These are phyloP conservation scores for Thamnophis sirtalis DNA, from an alignment of 2,113 vertebrate genomes.

Conservation along the genomic window DNA sequence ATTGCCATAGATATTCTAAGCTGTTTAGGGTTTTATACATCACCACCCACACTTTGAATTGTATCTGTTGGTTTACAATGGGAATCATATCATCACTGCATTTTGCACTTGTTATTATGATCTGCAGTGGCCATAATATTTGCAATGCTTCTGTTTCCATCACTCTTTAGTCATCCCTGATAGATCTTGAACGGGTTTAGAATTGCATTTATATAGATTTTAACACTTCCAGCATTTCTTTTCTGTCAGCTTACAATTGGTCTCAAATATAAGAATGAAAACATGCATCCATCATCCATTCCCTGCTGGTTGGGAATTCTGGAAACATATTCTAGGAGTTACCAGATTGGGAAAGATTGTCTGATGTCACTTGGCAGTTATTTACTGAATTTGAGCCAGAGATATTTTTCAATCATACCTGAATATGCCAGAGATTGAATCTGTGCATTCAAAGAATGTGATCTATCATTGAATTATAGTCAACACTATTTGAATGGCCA, in stretches of 20 bases:
- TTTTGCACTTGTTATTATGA: background rate
- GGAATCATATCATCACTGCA: background rate
- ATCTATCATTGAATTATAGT: background rate
- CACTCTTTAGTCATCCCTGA: background rate
- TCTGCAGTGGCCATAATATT: background rate
- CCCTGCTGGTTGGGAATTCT: background rate
- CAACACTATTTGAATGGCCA: background rate
- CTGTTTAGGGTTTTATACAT: background rate
- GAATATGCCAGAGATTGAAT: background rate
- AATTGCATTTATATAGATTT: background rate
- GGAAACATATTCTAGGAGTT: background rate
- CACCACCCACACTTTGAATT: background rate
- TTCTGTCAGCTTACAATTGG: background rate
- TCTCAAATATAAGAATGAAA: background rate
- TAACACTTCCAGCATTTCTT: background rate
- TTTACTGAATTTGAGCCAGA: background rate
- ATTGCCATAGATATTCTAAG: background rate
- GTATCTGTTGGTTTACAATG: background rate
- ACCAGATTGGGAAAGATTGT: background rate
- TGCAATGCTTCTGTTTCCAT: background rate
- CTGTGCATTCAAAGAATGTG: background rate
- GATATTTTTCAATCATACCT: background rate
- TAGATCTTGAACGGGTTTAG: background rate
- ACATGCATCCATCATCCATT: background rate
- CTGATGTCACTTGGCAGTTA: background rate